phyloP scores from a whole-genome alignment of 2,797 vertebrate species.

The Bradypodion pumilum region DNA sequence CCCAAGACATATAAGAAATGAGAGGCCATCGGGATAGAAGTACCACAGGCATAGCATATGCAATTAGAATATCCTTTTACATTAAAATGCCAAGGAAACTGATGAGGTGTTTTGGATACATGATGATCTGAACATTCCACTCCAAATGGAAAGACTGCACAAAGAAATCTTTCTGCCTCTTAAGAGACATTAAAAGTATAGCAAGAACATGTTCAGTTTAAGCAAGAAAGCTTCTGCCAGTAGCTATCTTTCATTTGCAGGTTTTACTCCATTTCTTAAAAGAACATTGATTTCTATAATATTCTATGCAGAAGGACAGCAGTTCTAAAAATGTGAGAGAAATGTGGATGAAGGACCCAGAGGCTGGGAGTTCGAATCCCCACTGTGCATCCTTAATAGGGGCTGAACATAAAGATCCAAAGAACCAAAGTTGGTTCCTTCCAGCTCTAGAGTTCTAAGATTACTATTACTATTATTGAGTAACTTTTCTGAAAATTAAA shows the following conservation, averaged over 20 bases:
- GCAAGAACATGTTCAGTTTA: conserved; percentile 20
- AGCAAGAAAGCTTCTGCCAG: neutral
- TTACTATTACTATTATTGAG: conserved; percentile 10
- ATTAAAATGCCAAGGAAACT: conserved; percentile 44
- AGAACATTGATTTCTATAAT: neutral
- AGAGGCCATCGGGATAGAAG: conserved; percentile 17
- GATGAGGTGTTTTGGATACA: conserved; percentile 5
- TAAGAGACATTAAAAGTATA: conserved; percentile 39
- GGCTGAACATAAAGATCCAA: too few relatives aligned
- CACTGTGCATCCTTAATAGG: too few relatives aligned
- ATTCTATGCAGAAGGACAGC: conserved; percentile 19
- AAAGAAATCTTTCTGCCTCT: conserved; percentile 25
- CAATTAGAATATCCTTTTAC: conserved; percentile 34
- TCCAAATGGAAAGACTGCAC: conserved; percentile 15
- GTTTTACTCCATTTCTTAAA: conserved; percentile 20
- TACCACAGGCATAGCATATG: conserved; percentile 15
- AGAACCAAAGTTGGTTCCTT: too few relatives aligned
- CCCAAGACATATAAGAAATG: conserved; percentile 44
- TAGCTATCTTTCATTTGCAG: neutral
- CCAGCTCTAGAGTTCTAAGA: too few relatives aligned
- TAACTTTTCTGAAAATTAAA: neutral
- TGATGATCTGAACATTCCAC: neutral
- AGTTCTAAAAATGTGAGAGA: neutral
- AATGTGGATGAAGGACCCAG: too few relatives aligned
- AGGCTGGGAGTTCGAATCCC: too few relatives aligned